phyloP scores from a whole-genome alignment of 64 coral and sea anemone species.

The Porites australiensis region DNA sequence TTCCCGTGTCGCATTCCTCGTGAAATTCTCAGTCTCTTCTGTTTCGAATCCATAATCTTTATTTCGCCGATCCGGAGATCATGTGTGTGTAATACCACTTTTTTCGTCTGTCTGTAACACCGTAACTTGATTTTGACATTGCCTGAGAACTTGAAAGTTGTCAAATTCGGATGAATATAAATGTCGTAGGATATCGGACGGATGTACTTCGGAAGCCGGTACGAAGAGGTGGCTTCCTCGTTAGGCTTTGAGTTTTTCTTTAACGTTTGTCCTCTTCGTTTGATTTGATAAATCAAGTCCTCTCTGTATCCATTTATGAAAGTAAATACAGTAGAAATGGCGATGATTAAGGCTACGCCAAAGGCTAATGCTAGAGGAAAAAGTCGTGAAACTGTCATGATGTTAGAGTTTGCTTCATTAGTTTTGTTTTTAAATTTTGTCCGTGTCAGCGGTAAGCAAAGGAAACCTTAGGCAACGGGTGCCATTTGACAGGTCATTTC shows the following conservation, averaged over 20 bases:
- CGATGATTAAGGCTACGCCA: slow-evolving; percentile 28
- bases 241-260: not conserved
- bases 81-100: slow-evolving; percentile 44
- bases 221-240: not conserved
- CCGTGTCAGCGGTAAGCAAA: not conserved
- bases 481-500: not conserved
- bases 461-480: not conserved
- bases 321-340: slow-evolving; percentile 3
- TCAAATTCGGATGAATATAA: slow-evolving; percentile 65
- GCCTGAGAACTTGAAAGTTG: slow-evolving; percentile 30
- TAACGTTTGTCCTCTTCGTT: not conserved
- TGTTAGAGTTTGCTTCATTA: no score
- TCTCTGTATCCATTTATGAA: slow-evolving; percentile 21
- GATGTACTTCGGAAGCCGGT: slow-evolving; percentile 52
- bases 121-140: slow-evolving; percentile 35
- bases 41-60: slow-evolving; percentile 2
- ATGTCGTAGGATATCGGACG: slow-evolving; percentile 55
- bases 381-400: slow-evolving; percentile 18
- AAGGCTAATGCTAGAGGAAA: slow-evolving; percentile 12
- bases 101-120: slow-evolving; percentile 29
- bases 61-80: slow-evolving; percentile 13
- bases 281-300: slow-evolving; percentile 8
- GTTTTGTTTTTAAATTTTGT: not conserved
- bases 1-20: slow-evolving; percentile 14
- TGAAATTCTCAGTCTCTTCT: slow-evolving; percentile 34